Base-by-base conservation (phyloP, 2,113 vertebrate species). In the Zosterops japonicus region DNA sequence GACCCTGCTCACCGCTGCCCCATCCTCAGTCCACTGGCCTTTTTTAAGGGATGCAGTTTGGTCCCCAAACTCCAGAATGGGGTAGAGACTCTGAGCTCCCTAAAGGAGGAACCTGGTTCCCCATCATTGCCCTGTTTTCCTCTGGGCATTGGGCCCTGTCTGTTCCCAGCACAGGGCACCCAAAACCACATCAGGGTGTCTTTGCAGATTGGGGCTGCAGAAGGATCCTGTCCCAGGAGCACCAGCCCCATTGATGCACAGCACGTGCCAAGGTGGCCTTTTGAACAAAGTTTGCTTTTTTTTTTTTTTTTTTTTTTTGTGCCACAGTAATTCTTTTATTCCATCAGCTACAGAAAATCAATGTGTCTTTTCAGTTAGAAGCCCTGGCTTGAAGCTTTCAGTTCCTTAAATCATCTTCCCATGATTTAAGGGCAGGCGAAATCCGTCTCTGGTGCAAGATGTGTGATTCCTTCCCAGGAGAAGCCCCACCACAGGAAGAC, bases 341-440 rank as follows among this genome's bases (percentile, higher is more conserved):
- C 64, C 70, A 59, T 46, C 71, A 74, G 84, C 93, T 92, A 86
- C 88, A 93, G 92, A 85, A 93, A 96, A 97, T 94, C 79, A 2
- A 97, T 95, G 89, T 11, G 14, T 84, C 82, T 96, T 95, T 94
- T 91, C 17, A 6, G 87, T 93, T 93, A 84, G 75, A 90, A 90
- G 76, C 82, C 89, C 83, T 69, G 60, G 68, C 82, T 79, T 93
- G 72, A 90, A 75, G 70, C 80, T 95, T 87, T 80, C 22, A 22
- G 71, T 65, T 87, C 63, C 87, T 90, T 97, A 94, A 96, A 96
- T 96, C 94, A 94, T 72, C 61, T 74, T 53, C 52, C 65, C 2
- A 0, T 80, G 76, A 93, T 90, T 84, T 93, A 94, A 89, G 76
- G 29, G 80, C 25, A 49, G 24, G 59, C 1, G 0, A 94, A 94